Base-by-base conservation (phyloP, 2,888 invertebrate species). In the Tholera decimalis region DNA sequence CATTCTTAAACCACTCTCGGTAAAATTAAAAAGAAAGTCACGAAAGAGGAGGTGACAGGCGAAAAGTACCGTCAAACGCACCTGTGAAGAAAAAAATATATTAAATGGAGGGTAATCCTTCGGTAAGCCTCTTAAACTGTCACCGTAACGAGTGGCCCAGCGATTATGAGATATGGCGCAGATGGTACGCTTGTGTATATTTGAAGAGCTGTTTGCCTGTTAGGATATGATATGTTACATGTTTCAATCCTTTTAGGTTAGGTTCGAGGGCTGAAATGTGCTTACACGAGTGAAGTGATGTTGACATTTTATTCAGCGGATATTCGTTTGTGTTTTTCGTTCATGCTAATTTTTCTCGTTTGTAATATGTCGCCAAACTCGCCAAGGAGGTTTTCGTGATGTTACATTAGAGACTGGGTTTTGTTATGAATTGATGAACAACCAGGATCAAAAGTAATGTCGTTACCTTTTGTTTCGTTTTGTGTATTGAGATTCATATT, bases 121-220 rank as follows among this genome's bases (percentile, higher is more conserved):
- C 82, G 79, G 83, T 86, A 86, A 89, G 86, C 88, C 86, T 85
- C 87, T 89, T 88, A 90, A 89, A 85, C 85, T 89, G 91, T 89
- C 92, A 89, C 77, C 83, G 84, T 84, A 79, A 80, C 80, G 82
- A 79, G 82, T 74, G 51, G 67, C 67, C 55, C 61, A 65, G 83
- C 80, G 88, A 89, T 89, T 88, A 89, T 87, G 86, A 86, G 83
- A 88, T 86, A 84, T 72, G 55, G 68, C 77, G 70, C 84, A 88
- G 85, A 84, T 84, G 85, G 73, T 78, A 59, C 82, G 58, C 59
- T 58, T 66, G 72, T 77, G 66, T 66, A 79, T 76, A 77, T 83
- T 77, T 83, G 74, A 79, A 60, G 70, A 66, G 74, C 47, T 77
- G 55, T 73, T 75, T 59, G 64, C 65, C 46, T 73, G 63, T 74